These are phyloP conservation scores for Corydoras maculifer DNA, from an alignment of 2,113 vertebrate genomes.

Conservation along the genomic window DNA sequence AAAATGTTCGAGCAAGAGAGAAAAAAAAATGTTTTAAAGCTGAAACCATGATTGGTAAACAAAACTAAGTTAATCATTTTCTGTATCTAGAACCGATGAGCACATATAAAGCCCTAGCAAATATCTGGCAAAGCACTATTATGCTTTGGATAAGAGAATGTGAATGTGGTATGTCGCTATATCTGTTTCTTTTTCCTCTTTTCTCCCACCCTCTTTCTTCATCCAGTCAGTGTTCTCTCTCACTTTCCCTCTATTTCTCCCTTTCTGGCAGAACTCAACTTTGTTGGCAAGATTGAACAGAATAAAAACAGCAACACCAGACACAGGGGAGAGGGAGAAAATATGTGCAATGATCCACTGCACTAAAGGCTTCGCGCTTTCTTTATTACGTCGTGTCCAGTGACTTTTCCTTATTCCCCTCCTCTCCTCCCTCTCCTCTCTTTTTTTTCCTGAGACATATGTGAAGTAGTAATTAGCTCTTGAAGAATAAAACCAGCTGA, in stretches of 20 bases:
- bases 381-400: conserved; percentile 74
- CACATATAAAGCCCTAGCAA: conserved; percentile 55
- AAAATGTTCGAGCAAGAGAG: not conserved
- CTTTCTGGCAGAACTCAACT: conserved; percentile 55
- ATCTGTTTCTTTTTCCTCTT: conserved; percentile 27
- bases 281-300: conserved; percentile 73
- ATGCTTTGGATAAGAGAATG: conserved; percentile 53
- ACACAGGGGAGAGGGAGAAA: conserved; percentile 59
- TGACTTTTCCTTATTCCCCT: conserved; percentile 47
- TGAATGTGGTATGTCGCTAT: conserved; percentile 30
- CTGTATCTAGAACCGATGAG: conserved; percentile 47
- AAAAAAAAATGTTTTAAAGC: too few relatives aligned
- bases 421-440: not conserved
- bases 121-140: conserved; percentile 60
- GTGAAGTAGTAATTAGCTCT: conserved; percentile 78
- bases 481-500: conserved; percentile 88
- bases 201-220: conserved; percentile 36
- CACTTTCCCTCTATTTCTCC: conserved; percentile 38
- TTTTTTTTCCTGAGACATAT: conserved; percentile 54
- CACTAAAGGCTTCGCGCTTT: conserved; percentile 67
- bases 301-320: conserved; percentile 79
- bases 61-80: conserved; percentile 5
- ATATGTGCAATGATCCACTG: conserved; percentile 69
- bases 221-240: conserved; percentile 38
- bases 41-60: not conserved